Conservation (phyloP, 2,888 invertebrate species). For the Acronicta leporina region DNA sequence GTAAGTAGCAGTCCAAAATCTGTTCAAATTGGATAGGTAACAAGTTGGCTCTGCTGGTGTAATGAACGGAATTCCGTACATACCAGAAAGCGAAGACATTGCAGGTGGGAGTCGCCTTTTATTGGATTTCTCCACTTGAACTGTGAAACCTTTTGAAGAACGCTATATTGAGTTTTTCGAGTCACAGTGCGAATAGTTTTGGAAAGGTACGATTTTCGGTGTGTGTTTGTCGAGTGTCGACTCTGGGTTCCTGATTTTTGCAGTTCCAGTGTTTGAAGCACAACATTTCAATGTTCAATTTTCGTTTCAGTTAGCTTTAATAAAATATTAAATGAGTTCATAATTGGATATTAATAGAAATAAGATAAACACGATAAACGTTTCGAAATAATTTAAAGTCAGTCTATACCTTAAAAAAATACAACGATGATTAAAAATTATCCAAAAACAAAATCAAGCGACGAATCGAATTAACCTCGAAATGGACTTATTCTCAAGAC, state of each 20-base stretch:
- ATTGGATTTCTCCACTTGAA: constrained; percentile 78
- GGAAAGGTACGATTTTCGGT: constrained; percentile 28
- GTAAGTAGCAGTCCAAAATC: constrained; percentile 69
- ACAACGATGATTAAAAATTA: background rate
- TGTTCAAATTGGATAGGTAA: constrained; percentile 78
- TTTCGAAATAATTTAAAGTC: too few species aligned
- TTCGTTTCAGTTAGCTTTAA: too few species aligned
- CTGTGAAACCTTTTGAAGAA: constrained; percentile 63
- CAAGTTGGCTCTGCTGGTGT: constrained; percentile 79
- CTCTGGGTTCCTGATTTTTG: constrained; percentile 22
- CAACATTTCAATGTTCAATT: too few species aligned
- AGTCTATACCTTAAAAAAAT: too few species aligned
- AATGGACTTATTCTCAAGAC: constrained; percentile 58
- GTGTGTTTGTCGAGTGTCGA: constrained; percentile 10
- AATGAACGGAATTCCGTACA: constrained; percentile 82
- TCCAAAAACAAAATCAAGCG: background rate
- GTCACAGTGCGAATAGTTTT: constrained; percentile 55
- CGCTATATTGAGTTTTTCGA: constrained; percentile 73
- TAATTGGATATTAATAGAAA: too few species aligned
- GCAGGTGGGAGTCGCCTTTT: constrained; percentile 74
- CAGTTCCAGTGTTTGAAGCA: too few species aligned
- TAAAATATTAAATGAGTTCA: too few species aligned
- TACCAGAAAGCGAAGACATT: constrained; percentile 77
- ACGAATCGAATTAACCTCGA: constrained; percentile 29
- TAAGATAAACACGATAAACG: too few species aligned